Evolutionary conservation across 2,113 vertebrate species (phyloP).

Genomic region (Propithecus coquereli): DNA sequence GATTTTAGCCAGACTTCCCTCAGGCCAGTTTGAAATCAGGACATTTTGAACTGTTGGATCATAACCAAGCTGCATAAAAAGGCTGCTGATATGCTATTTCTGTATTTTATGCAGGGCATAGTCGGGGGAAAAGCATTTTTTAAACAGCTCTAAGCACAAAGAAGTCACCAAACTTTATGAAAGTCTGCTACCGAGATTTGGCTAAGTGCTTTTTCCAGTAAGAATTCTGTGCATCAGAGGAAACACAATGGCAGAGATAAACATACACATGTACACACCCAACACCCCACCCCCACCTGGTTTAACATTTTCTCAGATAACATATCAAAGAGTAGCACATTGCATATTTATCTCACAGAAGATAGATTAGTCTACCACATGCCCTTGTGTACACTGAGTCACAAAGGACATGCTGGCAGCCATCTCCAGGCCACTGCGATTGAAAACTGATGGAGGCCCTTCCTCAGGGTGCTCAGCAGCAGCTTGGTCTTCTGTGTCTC

Average conservation of each 20-base stretch:
- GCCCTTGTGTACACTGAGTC: neutral
- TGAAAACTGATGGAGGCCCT: neutral
- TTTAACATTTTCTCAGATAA: neutral
- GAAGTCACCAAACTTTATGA: neutral
- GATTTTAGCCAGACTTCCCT: conserved; percentile 59
- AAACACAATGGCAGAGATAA: neutral
- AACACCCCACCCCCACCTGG: neutral
- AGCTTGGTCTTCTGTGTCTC: neutral
- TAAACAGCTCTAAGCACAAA: neutral
- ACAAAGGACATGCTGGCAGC: neutral
- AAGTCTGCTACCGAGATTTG: neutral
- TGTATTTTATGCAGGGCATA: neutral
- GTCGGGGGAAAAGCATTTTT: neutral
- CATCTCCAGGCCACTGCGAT: neutral
- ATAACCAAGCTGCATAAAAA: conserved; percentile 6
- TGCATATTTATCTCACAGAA: neutral
- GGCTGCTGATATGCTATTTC: neutral
- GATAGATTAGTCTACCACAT: neutral
- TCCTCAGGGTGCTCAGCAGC: too few species aligned
- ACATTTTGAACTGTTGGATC: conserved; percentile 47
- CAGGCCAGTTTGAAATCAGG: conserved; percentile 45
- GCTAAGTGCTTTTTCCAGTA: neutral
- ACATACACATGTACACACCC: rapidly evolving
- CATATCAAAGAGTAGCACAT: neutral
- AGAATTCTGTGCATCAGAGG: neutral